phyloP scores from a whole-genome alignment of 1,140 invertebrate genomes.

The Cephus cinctus region DNA sequence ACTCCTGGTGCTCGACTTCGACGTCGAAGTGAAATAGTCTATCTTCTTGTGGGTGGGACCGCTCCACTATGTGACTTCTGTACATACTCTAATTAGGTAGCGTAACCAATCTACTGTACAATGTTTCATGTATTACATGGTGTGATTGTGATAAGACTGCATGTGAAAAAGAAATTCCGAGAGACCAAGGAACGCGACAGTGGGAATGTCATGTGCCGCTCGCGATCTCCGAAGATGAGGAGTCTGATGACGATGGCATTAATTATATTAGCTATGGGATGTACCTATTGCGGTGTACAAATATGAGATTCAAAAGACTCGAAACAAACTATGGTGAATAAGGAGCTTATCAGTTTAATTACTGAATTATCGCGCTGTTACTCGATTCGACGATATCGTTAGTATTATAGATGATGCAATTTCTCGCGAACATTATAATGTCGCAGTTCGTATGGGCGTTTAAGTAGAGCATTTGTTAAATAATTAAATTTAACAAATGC shows the following conservation, averaged over 20 bases:
- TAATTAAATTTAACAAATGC: too few relatives aligned
- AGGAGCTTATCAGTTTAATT: constrained; percentile 35
- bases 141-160: constrained; percentile 55
- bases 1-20: constrained; percentile 95
- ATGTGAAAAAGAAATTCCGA: constrained; percentile 31
- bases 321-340: constrained; percentile 23
- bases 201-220: too few relatives aligned
- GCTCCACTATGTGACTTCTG: constrained; percentile 33
- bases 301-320: constrained; percentile 38
- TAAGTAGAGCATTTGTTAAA: too few relatives aligned
- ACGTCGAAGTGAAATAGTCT: constrained; percentile 67
- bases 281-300: constrained; percentile 35
- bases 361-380: constrained; percentile 28
- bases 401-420: constrained; percentile 17
- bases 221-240: constrained; percentile 6
- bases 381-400: constrained; percentile 21
- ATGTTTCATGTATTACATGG: constrained; percentile 46
- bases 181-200: constrained; percentile 4
- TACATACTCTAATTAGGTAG: constrained; percentile 53
- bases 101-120: constrained; percentile 48
- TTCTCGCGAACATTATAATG: too few relatives aligned
- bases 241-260: constrained; percentile 23
- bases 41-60: constrained; percentile 13
- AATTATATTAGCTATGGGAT: constrained; percentile 24
- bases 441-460: too few relatives aligned